A percentile compares a stretch with the other conserved stretches of the same genome.
These are phyloP conservation scores for Nasonovia ribisnigri DNA, from an alignment of 2,888 invertebrate genomes.

Conservation along the genomic window DNA sequence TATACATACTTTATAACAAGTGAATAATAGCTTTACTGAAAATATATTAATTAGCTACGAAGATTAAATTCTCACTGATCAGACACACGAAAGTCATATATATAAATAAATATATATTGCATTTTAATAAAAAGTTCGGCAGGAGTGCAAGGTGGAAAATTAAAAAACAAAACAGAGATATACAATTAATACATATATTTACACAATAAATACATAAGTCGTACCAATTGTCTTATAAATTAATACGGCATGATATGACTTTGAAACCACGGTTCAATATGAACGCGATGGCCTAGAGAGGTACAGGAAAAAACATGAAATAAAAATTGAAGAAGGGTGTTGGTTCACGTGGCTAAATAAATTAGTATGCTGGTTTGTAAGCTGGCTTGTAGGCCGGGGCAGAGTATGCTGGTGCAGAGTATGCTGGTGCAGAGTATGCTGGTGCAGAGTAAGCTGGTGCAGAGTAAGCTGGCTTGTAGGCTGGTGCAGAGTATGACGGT, in stretches of 20 bases:
- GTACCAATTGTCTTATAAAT: background rate
- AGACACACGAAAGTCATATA: too few species aligned
- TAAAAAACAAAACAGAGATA: background rate
- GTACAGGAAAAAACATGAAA: background rate
- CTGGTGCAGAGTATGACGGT: background rate
- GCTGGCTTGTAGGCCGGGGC: background rate
- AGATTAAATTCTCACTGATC: too few species aligned
- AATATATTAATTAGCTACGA: too few species aligned
- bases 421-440: background rate
- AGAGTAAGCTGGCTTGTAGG: background rate
- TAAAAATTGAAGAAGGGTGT: background rate
- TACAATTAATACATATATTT: background rate
- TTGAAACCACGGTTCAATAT: too few species aligned
- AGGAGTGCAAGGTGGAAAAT: rapidly evolving
- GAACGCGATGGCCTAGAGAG: background rate
- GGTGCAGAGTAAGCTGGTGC: background rate
- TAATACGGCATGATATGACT: background rate
- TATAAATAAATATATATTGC: too few species aligned
- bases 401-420: background rate
- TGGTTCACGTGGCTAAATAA: background rate
- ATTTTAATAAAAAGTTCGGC: too few species aligned
- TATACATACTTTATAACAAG: too few species aligned
- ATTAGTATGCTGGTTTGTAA: background rate
- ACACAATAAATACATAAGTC: background rate
- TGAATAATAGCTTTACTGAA: too few species aligned